phyloP scores from a whole-genome alignment of 2,888 invertebrate species.

The Amorpha juglandis region DNA sequence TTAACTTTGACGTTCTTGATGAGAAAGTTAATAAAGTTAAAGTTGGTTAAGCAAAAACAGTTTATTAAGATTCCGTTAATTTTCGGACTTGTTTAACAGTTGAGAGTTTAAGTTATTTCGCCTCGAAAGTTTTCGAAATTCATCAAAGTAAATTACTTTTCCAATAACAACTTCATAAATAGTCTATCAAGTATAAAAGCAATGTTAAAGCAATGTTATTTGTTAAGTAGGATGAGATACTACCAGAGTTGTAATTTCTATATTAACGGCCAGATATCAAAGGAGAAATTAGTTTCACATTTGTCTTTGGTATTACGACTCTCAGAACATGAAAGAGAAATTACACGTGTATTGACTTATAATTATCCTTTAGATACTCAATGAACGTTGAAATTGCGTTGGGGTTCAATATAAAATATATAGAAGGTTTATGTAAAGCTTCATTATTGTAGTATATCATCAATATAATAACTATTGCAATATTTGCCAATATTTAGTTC shows the following conservation, averaged over 20 bases:
- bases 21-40: not conserved
- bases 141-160: slow-evolving; percentile 5
- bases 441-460: too few relatives aligned
- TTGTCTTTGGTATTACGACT: not conserved
- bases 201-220: too few relatives aligned
- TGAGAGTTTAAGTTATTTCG: not conserved
- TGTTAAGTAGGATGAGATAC: too few relatives aligned
- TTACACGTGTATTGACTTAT: not conserved
- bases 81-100: not conserved
- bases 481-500: too few relatives aligned
- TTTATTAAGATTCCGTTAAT: not conserved
- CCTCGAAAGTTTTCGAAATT: not conserved
- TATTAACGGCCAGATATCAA: not conserved
- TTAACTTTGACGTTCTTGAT: not conserved
- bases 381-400: not conserved
- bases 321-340: not conserved
- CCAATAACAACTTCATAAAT: not conserved
- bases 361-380: not conserved
- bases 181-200: not conserved
- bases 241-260: not conserved
- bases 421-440: too few relatives aligned
- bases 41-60: not conserved
- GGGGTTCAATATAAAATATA: too few relatives aligned
- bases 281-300: not conserved
- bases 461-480: too few relatives aligned